phyloP scores from a whole-genome alignment of 1,140 invertebrate species.

The Lethocerus indicus region DNA sequence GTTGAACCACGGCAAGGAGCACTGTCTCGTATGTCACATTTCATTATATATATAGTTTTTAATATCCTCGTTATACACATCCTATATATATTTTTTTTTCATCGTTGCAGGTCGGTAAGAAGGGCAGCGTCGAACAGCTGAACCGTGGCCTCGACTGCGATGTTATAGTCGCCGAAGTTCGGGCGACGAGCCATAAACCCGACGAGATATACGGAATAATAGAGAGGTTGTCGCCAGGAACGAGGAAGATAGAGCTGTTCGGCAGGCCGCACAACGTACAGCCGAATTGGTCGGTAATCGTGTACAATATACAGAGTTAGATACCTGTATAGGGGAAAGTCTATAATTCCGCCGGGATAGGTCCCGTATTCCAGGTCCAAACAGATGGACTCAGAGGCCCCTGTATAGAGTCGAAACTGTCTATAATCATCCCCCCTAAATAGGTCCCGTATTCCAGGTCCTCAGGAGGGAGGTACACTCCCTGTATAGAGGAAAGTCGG shows the following conservation, averaged over 20 bases:
- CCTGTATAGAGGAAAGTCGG: too few relatives aligned
- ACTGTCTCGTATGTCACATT: slow-evolving; percentile 80
- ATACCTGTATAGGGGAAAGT: too few relatives aligned
- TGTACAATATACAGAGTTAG: too few relatives aligned
- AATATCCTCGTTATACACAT: too few relatives aligned
- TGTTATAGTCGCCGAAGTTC: slow-evolving; percentile 93
- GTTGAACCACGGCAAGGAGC: slow-evolving; percentile 98
- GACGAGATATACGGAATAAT: slow-evolving; percentile 96
- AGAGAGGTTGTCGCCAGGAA: slow-evolving; percentile 73
- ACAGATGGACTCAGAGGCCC: too few relatives aligned
- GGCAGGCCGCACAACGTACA: slow-evolving; percentile 94
- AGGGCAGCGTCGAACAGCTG: slow-evolving; percentile 78
- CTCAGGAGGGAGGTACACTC: too few relatives aligned
- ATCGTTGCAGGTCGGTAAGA: slow-evolving; percentile 63
- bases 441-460: too few relatives aligned
- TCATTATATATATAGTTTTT: too few relatives aligned
- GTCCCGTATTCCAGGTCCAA: too few relatives aligned
- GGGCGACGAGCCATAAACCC: slow-evolving; percentile 94
- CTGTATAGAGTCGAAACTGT: too few relatives aligned
- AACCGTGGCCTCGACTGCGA: slow-evolving; percentile 93
- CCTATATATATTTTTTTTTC: background rate
- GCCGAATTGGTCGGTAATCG: slow-evolving; percentile 79
- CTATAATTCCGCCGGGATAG: too few relatives aligned
- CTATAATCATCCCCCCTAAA: too few relatives aligned
- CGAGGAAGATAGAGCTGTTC: slow-evolving; percentile 94